Conservation (phyloP, 2,888 invertebrate genomes). For the Heliconius ethilla region DNA sequence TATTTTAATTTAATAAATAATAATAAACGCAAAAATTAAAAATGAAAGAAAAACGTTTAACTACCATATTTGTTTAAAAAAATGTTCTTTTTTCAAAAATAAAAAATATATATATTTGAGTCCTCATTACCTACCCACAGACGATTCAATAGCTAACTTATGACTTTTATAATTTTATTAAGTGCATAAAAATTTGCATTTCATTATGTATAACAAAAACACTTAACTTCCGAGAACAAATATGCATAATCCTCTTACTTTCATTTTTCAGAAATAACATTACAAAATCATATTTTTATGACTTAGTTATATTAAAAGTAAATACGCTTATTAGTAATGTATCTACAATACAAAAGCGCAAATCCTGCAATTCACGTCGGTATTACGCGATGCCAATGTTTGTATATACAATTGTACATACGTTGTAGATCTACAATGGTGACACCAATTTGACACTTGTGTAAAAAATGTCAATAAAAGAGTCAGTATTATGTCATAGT, state of each 20-base stretch:
- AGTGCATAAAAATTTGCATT: background rate
- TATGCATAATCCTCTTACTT: conserved; percentile 15
- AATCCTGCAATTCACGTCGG: conserved; percentile 39
- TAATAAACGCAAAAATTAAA: too few species aligned
- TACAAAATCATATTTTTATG: conserved; percentile 24
- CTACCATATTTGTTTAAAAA: background rate
- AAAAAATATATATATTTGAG: background rate
- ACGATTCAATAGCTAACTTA: background rate
- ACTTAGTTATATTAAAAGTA: conserved; percentile 27
- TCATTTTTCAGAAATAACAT: conserved; percentile 28
- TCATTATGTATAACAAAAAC: conserved; percentile 16
- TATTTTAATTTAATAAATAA: too few species aligned
- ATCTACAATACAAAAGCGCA: conserved; percentile 24
- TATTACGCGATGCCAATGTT: conserved; percentile 32
- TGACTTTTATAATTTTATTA: background rate
- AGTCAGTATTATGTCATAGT: conserved; percentile 38
- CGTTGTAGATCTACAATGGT: conserved; percentile 24
- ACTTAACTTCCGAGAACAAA: background rate
- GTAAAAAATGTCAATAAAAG: conserved; percentile 43
- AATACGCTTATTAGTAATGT: conserved; percentile 26
- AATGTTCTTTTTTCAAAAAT: too few species aligned
- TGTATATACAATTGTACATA: too few species aligned
- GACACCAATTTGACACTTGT: conserved; percentile 46
- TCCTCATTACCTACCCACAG: background rate
- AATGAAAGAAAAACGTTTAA: too few species aligned